phyloP scores from a whole-genome alignment of 1,140 invertebrate species.

The Tigriopus japonicus region DNA sequence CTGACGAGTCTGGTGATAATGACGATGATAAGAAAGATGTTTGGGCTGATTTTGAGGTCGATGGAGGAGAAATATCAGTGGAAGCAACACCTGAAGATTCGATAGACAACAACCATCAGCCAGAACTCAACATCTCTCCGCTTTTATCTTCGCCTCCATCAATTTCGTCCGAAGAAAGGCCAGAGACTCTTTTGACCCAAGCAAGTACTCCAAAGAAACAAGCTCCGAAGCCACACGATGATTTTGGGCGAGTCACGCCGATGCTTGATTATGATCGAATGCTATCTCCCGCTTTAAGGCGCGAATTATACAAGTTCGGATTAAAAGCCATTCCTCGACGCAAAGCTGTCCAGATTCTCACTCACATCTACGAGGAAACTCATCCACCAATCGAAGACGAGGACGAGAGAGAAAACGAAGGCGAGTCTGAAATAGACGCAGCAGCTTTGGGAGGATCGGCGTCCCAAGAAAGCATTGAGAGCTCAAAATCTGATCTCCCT shows the following conservation, averaged over 20 bases:
- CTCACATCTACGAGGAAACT: conserved; percentile 20
- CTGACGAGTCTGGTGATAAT: too few species aligned
- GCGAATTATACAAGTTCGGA: conserved; percentile 20
- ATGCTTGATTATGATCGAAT: conserved; percentile 18
- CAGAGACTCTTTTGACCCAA: too few species aligned
- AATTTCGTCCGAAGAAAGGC: too few species aligned
- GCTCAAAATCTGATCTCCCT: not conserved
- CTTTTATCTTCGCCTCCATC: too few species aligned
- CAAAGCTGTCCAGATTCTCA: conserved; percentile 19
- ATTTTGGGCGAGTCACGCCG: conserved; percentile 9
- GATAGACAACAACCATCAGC: too few species aligned
- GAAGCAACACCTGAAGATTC: too few species aligned
- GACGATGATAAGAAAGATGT: too few species aligned
- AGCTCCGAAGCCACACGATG: too few species aligned
- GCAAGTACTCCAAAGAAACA: too few species aligned
- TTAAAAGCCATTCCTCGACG: conserved; percentile 18
- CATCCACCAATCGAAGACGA: conserved; percentile 12
- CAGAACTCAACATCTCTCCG: too few species aligned
- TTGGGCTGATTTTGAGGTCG: too few species aligned
- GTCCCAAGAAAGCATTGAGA: not conserved
- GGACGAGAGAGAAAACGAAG: not conserved
- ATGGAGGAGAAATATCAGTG: too few species aligned
- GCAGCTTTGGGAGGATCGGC: not conserved
- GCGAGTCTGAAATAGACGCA: not conserved
- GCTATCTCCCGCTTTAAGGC: conserved; percentile 18